Evolutionary conservation across 2,797 vertebrate species (phyloP), one percentile per base, ranked within the genome.

Genomic region (Ficedula albicollis): DNA sequence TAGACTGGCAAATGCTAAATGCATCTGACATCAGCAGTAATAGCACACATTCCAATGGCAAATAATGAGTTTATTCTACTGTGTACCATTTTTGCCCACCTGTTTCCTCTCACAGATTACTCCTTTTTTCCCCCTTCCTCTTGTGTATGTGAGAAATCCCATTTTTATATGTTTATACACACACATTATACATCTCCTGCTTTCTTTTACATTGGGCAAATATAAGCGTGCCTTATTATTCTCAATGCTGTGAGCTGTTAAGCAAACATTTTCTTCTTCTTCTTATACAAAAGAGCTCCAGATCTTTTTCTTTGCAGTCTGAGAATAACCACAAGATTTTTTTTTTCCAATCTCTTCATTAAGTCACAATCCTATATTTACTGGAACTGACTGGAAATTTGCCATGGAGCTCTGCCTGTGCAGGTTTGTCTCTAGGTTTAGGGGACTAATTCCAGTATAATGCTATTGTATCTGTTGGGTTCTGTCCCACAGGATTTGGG

Each of bases 381-480:
- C 51, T 67, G 79, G 87, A 66, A 68, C 13, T 12, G 21, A 84
- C 54, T 83, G 63, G 64, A 84, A 95, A 73, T 79, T 39, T 88
- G 48, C 73, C 58, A n/a, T 0, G 2, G 59, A 93, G 32, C 64
- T 88, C 43, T 19, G 2, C 14, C 23, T 16, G 6, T 30, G 66
- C 41, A 85, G 89, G 89, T 92, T 93, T 73, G 26, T 43, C 32
- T 39, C 51, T 52, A 56, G 30, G 51, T 78, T 81, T 70, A 69
- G 41, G 29, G 80, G 59, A 46, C 38, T 92, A 90, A 94, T 90
- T 93, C 87, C 83, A 77, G 38, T 4, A 9, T 76, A 92, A 94
- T 60, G 26, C 79, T 14, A 73, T 88, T 89, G 89, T 93, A 52
- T 88, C 67, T 64, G 32, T 39, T 69, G 79, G 59, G 63, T 60